Conservation (phyloP, 2,797 vertebrate genomes). For the Glossophaga mutica region DNA sequence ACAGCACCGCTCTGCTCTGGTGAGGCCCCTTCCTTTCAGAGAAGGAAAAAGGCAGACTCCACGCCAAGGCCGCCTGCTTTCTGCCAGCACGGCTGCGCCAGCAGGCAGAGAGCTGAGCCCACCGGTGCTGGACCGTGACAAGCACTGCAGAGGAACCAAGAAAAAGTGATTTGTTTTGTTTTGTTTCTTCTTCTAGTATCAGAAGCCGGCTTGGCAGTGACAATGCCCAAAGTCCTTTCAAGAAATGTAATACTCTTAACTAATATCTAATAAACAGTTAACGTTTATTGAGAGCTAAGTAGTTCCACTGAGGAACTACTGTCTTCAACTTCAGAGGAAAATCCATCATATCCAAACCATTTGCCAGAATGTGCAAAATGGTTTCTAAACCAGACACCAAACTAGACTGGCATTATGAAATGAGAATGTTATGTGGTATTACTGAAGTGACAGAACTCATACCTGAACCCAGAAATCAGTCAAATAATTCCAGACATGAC, state of each 20-base stretch:
- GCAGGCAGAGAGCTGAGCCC: background rate
- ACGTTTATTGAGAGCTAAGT: background rate
- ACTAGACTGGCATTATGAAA: background rate
- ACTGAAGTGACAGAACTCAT: background rate
- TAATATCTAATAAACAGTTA: background rate
- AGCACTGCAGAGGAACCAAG: background rate
- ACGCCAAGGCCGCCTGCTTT: rapidly evolving
- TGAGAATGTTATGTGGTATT: background rate
- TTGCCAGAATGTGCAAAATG: background rate
- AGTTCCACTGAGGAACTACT: background rate
- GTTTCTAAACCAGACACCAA: background rate
- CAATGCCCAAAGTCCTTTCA: background rate
- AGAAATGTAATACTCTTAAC: background rate
- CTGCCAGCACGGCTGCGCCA: background rate
- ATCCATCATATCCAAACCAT: background rate
- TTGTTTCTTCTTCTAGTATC: background rate
- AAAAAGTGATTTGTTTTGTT: background rate
- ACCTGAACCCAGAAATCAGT: background rate
- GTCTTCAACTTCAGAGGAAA: background rate
- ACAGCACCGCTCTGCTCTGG: background rate
- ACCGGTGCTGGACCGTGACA: background rate
- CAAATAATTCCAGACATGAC: background rate
- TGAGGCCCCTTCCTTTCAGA: background rate
- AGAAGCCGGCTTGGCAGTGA: background rate
- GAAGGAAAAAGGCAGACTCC: background rate